Percentiles rank a stretch among this genome's conserved stretches.
These are phyloP conservation scores for Scaptomyza cyrtandrae DNA, from an alignment of 2,888 invertebrate genomes.

Conservation along the genomic window DNA sequence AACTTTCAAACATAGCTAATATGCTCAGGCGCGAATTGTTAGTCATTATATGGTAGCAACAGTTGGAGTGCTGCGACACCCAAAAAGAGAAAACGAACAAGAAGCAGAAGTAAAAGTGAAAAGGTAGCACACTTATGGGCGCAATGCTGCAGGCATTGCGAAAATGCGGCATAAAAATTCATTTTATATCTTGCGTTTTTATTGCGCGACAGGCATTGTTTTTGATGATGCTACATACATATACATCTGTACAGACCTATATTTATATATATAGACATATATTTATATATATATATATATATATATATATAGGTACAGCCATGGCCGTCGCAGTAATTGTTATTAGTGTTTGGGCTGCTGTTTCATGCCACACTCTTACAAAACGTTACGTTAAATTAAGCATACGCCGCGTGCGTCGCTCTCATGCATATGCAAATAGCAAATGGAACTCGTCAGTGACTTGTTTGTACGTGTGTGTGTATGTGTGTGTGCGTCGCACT, in stretches of 20 bases:
- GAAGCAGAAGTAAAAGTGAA: constrained; percentile 17
- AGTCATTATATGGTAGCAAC: constrained; percentile 3
- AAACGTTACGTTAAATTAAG: constrained; percentile 45
- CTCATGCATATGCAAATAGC: constrained; percentile 57
- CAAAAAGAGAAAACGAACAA: background rate
- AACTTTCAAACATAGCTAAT: constrained; percentile 5
- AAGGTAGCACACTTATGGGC: constrained; percentile 61
- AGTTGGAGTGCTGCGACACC: constrained; percentile 7
- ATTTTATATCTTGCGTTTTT: constrained; percentile 74
- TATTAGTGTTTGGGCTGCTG: constrained; percentile 19
- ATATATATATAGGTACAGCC: background rate
- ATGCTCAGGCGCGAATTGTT: constrained; percentile 14
- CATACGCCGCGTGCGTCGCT: constrained; percentile 49
- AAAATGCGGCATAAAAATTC: constrained; percentile 80
- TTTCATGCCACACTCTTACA: background rate
- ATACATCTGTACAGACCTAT: background rate
- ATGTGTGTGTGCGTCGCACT: constrained; percentile 50
- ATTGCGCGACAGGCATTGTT: constrained; percentile 58
- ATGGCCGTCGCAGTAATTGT: constrained; percentile 39
- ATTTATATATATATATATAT: background rate
- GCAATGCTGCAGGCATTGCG: constrained; percentile 68
- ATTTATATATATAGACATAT: background rate
- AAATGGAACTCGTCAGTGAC: constrained; percentile 32
- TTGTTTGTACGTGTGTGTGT: background rate
- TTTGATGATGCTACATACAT: constrained; percentile 2